Base-by-base conservation (phyloP, 2,113 vertebrate species). In the Reinhardtius hippoglossoides region DNA sequence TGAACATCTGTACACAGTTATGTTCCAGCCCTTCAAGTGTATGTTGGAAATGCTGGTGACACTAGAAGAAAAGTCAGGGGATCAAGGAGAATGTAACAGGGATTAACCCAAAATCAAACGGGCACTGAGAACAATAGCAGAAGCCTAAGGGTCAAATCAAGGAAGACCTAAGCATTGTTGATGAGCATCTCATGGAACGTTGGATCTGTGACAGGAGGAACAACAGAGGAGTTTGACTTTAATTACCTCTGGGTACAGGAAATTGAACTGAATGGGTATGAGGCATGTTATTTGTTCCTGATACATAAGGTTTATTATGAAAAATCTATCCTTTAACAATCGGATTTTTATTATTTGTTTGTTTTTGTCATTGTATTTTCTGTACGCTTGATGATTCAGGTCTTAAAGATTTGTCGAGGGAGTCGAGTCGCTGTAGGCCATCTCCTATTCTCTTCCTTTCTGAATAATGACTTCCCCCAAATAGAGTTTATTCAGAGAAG, bases 401-500 rank as follows among this genome's bases (percentile, higher is more conserved):
- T 31, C 24, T 59, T 59, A 48, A 44, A 74, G 6, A 61, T n/a
- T 48, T 18, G 55, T 37, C 21, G 9, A 24, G 58, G 15, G 42
- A 46, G 16, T 14, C 12, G 2, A 44, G 31, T 5, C 31, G 31
- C 31, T 31, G 31, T 7, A 6, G 31, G 26, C 40, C 44, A 2
- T 3, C 62, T 59, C 40, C 40, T 42, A 2, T 13, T 42, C 40
- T 42, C 37, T 73, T 26, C 50, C 23, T 65, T 71, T 66, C 5
- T 61, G 35, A 72, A 66, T 23, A n/a, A 74, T 67, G 59, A 68
- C 57, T 71, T 60, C 20, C 23, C 7, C 20, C 20, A 66, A 23
- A 72, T 69, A 42, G 26, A 44, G 71, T 83, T 78, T 76, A 77
- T 74, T 73, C 70, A 67, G 42, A 57, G n/a, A 77, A 14, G 37